A percentile compares a stretch with the other conserved stretches of the same genome.
Evolutionary conservation across 1,140 invertebrate species (phyloP).

Genomic region (Drosophila novamexicana): DNA sequence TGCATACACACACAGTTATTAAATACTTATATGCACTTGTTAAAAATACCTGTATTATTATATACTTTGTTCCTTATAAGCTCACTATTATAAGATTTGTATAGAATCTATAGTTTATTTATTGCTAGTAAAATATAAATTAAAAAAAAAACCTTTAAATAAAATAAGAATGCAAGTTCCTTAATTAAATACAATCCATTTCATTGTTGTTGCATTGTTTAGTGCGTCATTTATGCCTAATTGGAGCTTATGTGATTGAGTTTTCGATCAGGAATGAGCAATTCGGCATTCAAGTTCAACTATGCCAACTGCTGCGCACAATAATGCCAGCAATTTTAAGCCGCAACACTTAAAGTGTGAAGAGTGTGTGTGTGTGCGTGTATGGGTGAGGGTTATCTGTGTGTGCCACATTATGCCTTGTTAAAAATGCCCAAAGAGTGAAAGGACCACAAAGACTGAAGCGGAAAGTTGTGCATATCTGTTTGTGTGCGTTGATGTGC

Average conservation of each 20-base stretch:
- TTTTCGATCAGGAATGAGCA: conserved; percentile 19
- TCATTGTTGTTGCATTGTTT: no score
- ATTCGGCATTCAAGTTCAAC: conserved; percentile 14
- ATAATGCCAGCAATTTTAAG: conserved; percentile 41
- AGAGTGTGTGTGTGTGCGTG: conserved; percentile 13
- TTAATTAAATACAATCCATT: no score
- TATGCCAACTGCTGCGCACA: background rate
- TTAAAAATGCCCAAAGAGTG: conserved; percentile 73
- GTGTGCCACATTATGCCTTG: conserved; percentile 63
- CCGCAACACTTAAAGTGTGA: conserved; percentile 47
- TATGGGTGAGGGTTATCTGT: conserved; percentile 25
- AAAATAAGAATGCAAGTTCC: background rate
- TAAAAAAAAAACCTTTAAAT: background rate
- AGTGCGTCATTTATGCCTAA: no score
- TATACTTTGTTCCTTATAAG: no score
- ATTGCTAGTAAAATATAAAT: no score
- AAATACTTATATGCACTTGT: no score
- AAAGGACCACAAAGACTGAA: conserved; percentile 34
- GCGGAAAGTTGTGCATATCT: conserved; percentile 6
- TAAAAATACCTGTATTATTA: no score
- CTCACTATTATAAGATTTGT: no score
- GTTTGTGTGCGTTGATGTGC: background rate
- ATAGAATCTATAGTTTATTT: no score
- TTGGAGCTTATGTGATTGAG: conserved; percentile 21
- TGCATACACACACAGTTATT: no score